Conservation (phyloP, 2,113 vertebrate species). For the Gorsachius goisagi region DNA sequence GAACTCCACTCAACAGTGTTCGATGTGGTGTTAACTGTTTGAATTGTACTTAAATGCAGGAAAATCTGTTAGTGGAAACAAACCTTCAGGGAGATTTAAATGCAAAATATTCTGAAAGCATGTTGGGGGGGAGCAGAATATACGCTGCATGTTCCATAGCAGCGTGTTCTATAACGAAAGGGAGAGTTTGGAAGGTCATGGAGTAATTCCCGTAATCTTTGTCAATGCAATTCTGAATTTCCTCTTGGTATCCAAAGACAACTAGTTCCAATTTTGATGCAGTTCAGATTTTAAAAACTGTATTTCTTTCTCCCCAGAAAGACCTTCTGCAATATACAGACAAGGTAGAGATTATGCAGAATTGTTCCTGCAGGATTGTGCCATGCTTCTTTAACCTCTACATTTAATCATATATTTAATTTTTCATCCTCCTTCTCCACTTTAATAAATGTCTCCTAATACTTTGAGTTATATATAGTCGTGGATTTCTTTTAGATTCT, state of each 20-base stretch:
- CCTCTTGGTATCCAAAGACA: not conserved
- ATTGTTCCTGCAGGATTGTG: not conserved
- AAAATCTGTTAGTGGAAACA: not conserved
- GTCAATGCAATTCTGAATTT: not conserved
- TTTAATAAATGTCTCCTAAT: not conserved
- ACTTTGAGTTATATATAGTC: not conserved
- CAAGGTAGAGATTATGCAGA: not conserved
- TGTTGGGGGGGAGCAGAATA: not conserved
- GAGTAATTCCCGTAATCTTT: not conserved
- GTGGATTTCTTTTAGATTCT: not conserved
- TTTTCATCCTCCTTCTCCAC: not conserved
- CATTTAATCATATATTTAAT: not conserved
- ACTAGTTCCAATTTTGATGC: not conserved
- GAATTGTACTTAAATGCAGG: not conserved
- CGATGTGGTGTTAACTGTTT: not conserved
- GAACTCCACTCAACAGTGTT: not conserved
- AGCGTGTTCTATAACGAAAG: not conserved
- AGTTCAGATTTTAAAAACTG: not conserved
- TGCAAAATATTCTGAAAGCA: not conserved
- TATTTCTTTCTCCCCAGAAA: rapidly evolving
- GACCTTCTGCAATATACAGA: not conserved
- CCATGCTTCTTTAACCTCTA: not conserved
- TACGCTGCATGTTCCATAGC: not conserved
- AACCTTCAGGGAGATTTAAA: not conserved
- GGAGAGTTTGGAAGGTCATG: not conserved